phyloP scores from a whole-genome alignment of 2,113 vertebrate species.

The Ceyx melanurus region DNA sequence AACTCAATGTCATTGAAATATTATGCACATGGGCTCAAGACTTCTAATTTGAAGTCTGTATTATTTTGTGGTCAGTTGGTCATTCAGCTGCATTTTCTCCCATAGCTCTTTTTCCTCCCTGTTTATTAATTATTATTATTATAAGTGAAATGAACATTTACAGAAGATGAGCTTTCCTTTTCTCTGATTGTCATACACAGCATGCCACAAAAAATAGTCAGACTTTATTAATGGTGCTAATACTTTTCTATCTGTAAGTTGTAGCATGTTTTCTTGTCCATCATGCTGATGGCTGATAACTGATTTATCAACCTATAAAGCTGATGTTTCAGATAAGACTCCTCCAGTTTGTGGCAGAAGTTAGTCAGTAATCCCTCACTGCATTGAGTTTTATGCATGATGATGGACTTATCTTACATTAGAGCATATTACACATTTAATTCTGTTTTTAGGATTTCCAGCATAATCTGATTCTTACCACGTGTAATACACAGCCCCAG shows the following conservation, averaged over 20 bases:
- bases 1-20: background rate
- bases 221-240: background rate
- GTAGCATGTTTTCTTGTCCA: background rate
- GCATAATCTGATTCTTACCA: background rate
- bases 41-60: background rate
- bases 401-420: background rate
- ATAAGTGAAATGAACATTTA: background rate
- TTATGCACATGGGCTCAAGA: background rate
- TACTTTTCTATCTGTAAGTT: background rate
- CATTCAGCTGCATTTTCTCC: background rate
- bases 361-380: background rate
- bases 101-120: background rate
- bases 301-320: background rate
- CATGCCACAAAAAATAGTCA: background rate
- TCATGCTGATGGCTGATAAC: background rate
- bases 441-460: background rate
- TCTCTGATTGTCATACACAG: background rate
- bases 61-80: background rate
- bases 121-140: background rate
- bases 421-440: background rate
- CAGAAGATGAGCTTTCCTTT: background rate
- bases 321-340: background rate
- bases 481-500: background rate
- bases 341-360: background rate
- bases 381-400: background rate